Conservation (phyloP, 2,888 invertebrate genomes). For the Eristalis pertinax region DNA sequence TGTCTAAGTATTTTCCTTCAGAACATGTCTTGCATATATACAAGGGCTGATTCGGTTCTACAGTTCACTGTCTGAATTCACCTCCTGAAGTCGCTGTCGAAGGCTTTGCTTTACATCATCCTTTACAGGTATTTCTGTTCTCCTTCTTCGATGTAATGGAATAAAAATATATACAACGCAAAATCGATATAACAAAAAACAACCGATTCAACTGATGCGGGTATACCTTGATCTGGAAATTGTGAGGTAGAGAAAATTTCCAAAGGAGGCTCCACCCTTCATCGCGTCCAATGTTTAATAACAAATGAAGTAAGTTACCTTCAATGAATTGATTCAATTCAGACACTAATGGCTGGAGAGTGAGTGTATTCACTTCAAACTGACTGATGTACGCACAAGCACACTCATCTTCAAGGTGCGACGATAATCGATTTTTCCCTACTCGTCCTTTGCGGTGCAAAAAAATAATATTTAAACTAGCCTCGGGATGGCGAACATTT, state of each 20-base stretch:
- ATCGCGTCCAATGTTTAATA: neutral
- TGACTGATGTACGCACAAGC: slow-evolving; percentile 54
- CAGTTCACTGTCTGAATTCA: no score
- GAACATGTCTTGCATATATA: no score
- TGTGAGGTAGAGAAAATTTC: neutral
- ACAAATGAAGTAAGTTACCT: neutral
- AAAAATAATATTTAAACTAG: neutral
- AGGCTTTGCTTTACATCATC: no score
- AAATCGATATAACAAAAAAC: no score
- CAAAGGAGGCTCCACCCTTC: neutral
- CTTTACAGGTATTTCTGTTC: no score
- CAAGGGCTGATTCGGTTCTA: no score
- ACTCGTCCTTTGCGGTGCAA: neutral
- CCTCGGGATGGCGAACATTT: neutral
- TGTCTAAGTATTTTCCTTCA: no score
- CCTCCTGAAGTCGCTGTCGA: no score
- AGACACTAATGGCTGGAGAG: neutral
- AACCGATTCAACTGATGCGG: neutral
- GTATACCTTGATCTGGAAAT: neutral
- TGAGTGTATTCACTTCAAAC: neutral
- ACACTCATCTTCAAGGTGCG: slow-evolving; percentile 39
- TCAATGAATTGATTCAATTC: neutral
- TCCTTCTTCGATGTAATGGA: no score
- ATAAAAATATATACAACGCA: no score
- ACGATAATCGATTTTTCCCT: slow-evolving; percentile 60